These are phyloP conservation scores for Lottia gigantea DNA, from an alignment of 2,888 invertebrate genomes.

Conservation along the genomic window DNA sequence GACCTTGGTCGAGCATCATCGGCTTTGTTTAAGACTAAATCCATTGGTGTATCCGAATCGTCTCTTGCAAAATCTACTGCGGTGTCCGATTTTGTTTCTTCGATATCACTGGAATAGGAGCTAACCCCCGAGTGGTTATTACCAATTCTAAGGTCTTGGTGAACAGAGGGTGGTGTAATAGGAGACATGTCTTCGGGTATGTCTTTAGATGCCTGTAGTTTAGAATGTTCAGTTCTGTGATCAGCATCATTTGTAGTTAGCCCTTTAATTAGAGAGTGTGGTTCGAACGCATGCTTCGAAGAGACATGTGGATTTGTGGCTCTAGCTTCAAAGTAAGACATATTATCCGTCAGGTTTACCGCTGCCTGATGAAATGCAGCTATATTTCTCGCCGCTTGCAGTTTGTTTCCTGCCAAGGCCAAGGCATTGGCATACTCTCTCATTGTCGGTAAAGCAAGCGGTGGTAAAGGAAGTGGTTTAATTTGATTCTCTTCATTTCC, in stretches of 20 bases:
- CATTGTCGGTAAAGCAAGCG: neutral
- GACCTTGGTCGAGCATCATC: neutral
- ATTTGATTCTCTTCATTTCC: neutral
- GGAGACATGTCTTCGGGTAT: neutral
- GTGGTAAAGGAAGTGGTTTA: neutral
- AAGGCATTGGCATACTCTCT: constrained; percentile 4
- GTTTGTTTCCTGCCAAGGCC: constrained; percentile 1
- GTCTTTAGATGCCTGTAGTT: neutral
- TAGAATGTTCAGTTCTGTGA: neutral
- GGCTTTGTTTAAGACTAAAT: neutral
- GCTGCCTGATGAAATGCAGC: neutral
- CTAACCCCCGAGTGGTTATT: neutral
- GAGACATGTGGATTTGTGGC: neutral
- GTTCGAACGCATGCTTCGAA: neutral
- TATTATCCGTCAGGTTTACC: neutral
- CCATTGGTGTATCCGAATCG: neutral
- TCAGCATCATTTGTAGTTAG: neutral
- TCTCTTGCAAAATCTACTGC: neutral
- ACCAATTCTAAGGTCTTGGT: neutral
- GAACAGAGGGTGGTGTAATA: neutral
- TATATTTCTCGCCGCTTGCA: neutral
- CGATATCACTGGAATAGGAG: neutral
- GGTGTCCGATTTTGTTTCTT: neutral
- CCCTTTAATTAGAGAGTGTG: neutral
- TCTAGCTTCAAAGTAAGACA: constrained; percentile 1